Percentiles rank a stretch among this genome's conserved stretches.
phyloP scores from a whole-genome alignment of 2,797 vertebrate genomes.

The Dryobates pubescens region DNA sequence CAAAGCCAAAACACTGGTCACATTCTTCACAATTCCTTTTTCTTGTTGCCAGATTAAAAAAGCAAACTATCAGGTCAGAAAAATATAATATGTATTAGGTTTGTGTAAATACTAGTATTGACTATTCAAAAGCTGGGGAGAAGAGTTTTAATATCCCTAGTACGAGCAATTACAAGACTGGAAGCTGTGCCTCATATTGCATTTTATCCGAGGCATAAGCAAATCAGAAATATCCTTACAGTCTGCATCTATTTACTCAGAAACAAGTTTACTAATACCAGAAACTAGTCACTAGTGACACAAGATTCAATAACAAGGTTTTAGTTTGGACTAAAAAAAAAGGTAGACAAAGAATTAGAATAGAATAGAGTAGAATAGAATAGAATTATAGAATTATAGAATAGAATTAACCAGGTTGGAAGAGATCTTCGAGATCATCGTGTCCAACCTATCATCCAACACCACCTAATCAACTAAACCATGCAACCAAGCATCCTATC shows the following conservation, averaged over 20 bases:
- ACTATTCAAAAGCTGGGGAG: background rate
- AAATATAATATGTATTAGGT: background rate
- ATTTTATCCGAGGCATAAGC: background rate
- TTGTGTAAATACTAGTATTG: background rate
- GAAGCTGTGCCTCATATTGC: background rate
- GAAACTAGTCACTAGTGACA: background rate
- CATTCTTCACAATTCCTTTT: background rate
- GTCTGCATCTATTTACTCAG: background rate
- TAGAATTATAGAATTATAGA: no score
- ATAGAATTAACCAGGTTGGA: no score
- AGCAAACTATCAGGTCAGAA: background rate
- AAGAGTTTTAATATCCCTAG: accelerated
- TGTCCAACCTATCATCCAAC: no score
- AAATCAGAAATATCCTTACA: background rate
- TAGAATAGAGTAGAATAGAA: no score
- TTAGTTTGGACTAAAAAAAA: background rate
- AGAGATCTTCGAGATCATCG: no score
- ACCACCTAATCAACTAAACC: no score
- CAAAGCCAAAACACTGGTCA: background rate
- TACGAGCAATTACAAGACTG: background rate
- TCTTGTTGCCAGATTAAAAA: background rate
- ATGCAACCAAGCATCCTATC: no score
- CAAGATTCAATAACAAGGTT: background rate
- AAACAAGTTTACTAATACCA: background rate
- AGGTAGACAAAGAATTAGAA: background rate